Conservation (phyloP, 2,888 invertebrate species). For the Crioceris asparagi region DNA sequence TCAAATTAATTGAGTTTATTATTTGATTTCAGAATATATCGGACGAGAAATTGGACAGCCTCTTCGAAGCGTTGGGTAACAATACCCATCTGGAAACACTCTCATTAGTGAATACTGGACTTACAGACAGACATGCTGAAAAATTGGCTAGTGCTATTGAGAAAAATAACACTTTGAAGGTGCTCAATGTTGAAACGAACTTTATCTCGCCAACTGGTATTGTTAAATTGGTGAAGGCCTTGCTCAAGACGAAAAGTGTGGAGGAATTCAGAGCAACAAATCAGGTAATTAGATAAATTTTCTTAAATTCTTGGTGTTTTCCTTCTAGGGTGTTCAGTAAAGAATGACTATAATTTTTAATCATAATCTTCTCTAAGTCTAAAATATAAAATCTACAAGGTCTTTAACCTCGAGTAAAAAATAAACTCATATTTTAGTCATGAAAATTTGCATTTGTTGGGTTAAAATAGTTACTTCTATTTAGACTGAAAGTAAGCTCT, state of each 20-base stretch:
- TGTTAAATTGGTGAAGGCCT: constrained; percentile 73
- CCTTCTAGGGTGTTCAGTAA: neutral
- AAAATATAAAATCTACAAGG: too few species aligned
- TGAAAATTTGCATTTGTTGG: too few species aligned
- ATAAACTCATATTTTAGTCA: too few species aligned
- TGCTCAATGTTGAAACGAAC: constrained; percentile 92
- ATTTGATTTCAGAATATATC: constrained; percentile 77
- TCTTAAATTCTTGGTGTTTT: neutral
- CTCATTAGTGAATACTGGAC: constrained; percentile 86
- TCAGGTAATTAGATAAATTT: constrained; percentile 57
- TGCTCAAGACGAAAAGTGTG: constrained; percentile 75
- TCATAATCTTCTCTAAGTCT: too few species aligned
- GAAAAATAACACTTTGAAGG: constrained; percentile 67
- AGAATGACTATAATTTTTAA: neutral
- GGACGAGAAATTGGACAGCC: constrained; percentile 83
- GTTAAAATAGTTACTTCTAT: too few species aligned
- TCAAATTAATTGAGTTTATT: too few species aligned
- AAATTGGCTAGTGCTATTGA: constrained; percentile 74
- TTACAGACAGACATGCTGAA: constrained; percentile 79
- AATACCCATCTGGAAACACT: constrained; percentile 89
- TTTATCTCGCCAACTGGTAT: constrained; percentile 86
- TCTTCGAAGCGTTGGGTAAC: constrained; percentile 77
- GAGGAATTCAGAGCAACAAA: constrained; percentile 96
- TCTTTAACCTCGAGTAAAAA: too few species aligned
- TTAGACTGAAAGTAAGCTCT: too few species aligned